Conservation (phyloP, 2,113 vertebrate species). For the Perca flavescens region DNA sequence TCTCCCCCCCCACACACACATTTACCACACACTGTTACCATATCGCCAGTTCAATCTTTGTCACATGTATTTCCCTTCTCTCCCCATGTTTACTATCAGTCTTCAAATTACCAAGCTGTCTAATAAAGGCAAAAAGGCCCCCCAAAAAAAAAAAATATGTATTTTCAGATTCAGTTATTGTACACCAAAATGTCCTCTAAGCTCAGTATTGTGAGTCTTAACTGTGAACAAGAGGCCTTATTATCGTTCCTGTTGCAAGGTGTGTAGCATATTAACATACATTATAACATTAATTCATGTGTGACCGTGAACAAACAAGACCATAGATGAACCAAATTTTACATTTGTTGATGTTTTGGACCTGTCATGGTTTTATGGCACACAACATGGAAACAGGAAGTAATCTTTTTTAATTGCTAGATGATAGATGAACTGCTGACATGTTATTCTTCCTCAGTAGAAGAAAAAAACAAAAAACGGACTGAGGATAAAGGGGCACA, state of each 20-base stretch:
- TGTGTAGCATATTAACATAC: not conserved
- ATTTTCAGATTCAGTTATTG: not conserved
- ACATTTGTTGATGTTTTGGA: not conserved
- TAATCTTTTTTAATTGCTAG: not conserved
- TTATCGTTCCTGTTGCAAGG: not conserved
- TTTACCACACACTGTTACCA: not conserved
- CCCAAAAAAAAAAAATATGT: no score
- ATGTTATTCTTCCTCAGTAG: not conserved
- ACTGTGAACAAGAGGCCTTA: not conserved
- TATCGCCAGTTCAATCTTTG: not conserved
- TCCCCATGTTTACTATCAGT: not conserved
- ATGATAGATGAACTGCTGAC: not conserved
- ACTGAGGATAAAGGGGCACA: not conserved
- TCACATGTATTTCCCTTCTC: not conserved
- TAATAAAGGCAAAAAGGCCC: not conserved
- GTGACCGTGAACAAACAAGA: not conserved
- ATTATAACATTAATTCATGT: not conserved
- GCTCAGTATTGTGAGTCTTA: not conserved
- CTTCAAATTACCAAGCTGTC: no score
- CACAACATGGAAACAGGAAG: conserved; percentile 13
- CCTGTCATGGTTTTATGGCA: not conserved
- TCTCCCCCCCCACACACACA: no score
- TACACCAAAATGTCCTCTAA: not conserved
- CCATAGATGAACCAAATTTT: not conserved
- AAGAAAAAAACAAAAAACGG: not conserved